Percentiles rank a stretch among this genome's conserved stretches.
Evolutionary conservation across 2,888 invertebrate species (phyloP).

Genomic region (Junonia oenone): DNA sequence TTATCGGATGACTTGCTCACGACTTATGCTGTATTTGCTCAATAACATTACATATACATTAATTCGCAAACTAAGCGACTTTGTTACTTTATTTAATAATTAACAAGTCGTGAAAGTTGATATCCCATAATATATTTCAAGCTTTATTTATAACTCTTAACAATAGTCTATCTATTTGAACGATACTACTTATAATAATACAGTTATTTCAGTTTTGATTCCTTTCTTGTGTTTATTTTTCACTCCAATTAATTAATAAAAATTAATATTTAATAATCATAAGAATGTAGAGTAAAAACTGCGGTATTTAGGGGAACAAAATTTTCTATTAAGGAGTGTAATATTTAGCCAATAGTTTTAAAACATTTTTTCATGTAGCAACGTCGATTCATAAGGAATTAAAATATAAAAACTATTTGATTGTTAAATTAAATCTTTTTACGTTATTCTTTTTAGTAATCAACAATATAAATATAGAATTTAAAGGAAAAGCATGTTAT

Average conservation of each 20-base stretch:
- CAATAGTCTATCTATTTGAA: conserved; percentile 50
- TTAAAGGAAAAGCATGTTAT: too few relatives aligned
- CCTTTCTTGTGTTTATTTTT: not conserved
- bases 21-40: too few relatives aligned
- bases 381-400: not conserved
- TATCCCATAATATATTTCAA: not conserved
- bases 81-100: too few relatives aligned
- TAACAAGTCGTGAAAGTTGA: not conserved
- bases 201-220: conserved; percentile 29
- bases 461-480: too few relatives aligned
- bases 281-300: not conserved
- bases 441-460: too few relatives aligned
- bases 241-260: too few relatives aligned
- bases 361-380: not conserved
- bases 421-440: too few relatives aligned
- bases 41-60: too few relatives aligned
- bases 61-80: too few relatives aligned
- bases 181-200: conserved; percentile 38
- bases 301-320: not conserved
- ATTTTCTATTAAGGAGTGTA: too few relatives aligned
- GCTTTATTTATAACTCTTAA: conserved; percentile 38
- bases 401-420: not conserved
- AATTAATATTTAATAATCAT: not conserved
- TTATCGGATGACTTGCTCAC: too few relatives aligned
- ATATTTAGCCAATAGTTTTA: not conserved